Percentiles rank a stretch among this genome's conserved stretches.
Conservation (phyloP, 2,888 invertebrate genomes). For the Drosophila formosana region DNA sequence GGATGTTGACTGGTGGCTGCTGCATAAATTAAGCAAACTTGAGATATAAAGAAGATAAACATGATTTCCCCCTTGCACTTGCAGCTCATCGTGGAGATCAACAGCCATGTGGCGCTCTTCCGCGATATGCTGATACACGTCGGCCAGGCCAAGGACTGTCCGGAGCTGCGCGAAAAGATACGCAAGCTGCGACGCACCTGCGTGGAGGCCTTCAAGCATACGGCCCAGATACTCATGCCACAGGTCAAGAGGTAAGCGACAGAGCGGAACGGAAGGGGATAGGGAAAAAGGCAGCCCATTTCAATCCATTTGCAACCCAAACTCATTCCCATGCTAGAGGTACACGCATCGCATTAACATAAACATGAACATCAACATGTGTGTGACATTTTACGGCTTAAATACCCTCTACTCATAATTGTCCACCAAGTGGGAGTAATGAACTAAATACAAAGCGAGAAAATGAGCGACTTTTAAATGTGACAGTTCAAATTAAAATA, state of each 20-base stretch:
- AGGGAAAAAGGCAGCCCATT: neutral
- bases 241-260: slow-evolving; percentile 92
- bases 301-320: slow-evolving; percentile 4
- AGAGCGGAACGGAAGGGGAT: neutral
- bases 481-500: no score
- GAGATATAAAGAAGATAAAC: slow-evolving; percentile 14
- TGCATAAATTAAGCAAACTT: slow-evolving; percentile 64
- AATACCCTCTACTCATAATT: slow-evolving; percentile 34
- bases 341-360: slow-evolving; percentile 59
- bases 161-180: slow-evolving; percentile 94
- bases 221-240: slow-evolving; percentile 92
- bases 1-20: no score
- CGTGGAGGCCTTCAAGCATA: slow-evolving; percentile 94
- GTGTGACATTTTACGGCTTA: slow-evolving; percentile 70
- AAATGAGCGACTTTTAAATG: neutral
- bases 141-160: slow-evolving; percentile 93
- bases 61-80: slow-evolving; percentile 77
- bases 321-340: slow-evolving; percentile 16
- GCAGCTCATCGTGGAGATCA: slow-evolving; percentile 96
- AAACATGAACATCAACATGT: slow-evolving; percentile 76
- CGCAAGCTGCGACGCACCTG: slow-evolving; percentile 92
- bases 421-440: neutral
- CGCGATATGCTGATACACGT: slow-evolving; percentile 95
- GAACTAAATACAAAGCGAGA: neutral
- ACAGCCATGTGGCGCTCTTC: slow-evolving; percentile 94